phyloP scores from a whole-genome alignment of 2,888 invertebrate genomes.

The Macropis europaea region DNA sequence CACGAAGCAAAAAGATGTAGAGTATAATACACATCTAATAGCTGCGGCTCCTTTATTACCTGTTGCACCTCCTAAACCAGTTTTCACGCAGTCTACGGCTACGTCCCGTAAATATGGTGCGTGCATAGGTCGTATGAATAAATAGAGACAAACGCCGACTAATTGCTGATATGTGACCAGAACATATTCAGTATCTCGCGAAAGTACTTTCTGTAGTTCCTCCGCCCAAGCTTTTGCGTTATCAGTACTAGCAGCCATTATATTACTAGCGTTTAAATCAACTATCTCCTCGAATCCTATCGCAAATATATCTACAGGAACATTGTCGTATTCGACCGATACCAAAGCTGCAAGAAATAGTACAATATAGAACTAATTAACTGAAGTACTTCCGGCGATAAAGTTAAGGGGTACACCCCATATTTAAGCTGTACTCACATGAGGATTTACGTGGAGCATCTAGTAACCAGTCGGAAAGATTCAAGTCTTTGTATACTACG shows the following conservation, averaged over 20 bases:
- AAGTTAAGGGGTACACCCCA: too few species aligned
- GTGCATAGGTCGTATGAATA: conserved; percentile 94
- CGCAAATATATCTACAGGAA: conserved; percentile 95
- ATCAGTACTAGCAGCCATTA: conserved; percentile 96
- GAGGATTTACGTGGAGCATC: conserved; percentile 84
- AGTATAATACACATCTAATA: conserved; percentile 94
- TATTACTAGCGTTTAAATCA: conserved; percentile 98
- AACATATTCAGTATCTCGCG: conserved; percentile 92
- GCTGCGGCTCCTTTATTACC: conserved; percentile 98
- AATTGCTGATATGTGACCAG: conserved; percentile 96
- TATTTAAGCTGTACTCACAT: conserved; percentile 63
- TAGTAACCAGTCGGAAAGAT: conserved; percentile 93
- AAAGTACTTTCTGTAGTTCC: conserved; percentile 95
- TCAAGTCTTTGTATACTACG: conserved; percentile 94
- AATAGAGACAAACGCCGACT: conserved; percentile 98
- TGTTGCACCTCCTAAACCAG: conserved; percentile 98
- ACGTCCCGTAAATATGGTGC: conserved; percentile 95
- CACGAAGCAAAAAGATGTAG: conserved; percentile 97
- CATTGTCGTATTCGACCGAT: conserved; percentile 79
- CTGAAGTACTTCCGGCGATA: neutral
- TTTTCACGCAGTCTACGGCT: conserved; percentile 97
- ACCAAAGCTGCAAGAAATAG: conserved; percentile 76
- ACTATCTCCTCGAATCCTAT: conserved; percentile 99
- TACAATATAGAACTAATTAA: neutral
- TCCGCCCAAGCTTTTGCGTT: conserved; percentile 98